phyloP scores from a whole-genome alignment of 2,888 invertebrate genomes.

The Drosophila sordidula region DNA sequence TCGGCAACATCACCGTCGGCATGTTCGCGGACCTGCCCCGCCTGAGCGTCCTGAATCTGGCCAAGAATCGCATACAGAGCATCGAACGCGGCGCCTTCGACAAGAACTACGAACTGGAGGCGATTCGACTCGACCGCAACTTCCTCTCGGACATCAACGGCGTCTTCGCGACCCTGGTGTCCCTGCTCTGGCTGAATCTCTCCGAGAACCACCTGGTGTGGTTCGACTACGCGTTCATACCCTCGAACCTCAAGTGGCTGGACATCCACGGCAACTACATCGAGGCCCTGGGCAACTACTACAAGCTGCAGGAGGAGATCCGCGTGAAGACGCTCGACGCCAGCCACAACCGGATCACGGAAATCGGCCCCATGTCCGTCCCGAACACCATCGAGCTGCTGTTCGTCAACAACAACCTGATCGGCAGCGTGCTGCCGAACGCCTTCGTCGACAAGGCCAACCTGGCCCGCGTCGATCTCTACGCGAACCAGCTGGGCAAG shows the following conservation, averaged over 20 bases:
- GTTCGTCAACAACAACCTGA: conserved; percentile 95
- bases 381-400: conserved; percentile 95
- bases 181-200: conserved; percentile 93
- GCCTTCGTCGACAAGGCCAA: conserved; percentile 94
- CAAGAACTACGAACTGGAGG: conserved; percentile 92
- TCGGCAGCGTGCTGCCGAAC: conserved; percentile 92
- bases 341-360: conserved; percentile 94
- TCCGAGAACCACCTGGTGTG: conserved; percentile 96
- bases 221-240: conserved; percentile 97
- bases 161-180: conserved; percentile 93
- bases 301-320: conserved; percentile 93
- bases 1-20: conserved; percentile 92
- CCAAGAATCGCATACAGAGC: conserved; percentile 94
- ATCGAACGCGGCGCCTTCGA: conserved; percentile 94
- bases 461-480: conserved; percentile 94
- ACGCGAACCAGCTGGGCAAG: conserved; percentile 93
- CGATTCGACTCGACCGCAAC: conserved; percentile 95
- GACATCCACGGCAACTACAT: conserved; percentile 96
- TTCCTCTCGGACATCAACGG: conserved; percentile 95
- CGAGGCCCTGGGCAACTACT: conserved; percentile 94
- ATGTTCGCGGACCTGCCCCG: conserved; percentile 95
- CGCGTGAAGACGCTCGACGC: conserved; percentile 95
- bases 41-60: conserved; percentile 94
- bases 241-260: conserved; percentile 94
- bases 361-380: conserved; percentile 92